A percentile compares a stretch with the other conserved stretches of the same genome.
phyloP scores from a whole-genome alignment of 2,113 vertebrate genomes.

The Eulemur rufifrons region DNA sequence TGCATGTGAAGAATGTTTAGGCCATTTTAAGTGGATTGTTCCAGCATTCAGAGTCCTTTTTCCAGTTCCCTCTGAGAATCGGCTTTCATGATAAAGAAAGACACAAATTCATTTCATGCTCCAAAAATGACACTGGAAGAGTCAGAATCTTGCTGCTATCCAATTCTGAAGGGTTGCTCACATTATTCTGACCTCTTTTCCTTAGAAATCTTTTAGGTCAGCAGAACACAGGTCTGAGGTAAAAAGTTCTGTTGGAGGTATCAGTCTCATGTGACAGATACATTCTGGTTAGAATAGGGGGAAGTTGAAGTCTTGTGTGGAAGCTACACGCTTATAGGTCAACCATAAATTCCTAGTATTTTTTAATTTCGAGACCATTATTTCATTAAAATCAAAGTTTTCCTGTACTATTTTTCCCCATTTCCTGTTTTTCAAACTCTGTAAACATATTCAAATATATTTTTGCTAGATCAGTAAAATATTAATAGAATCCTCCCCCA shows the following conservation, averaged over 20 bases:
- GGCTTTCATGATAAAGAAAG: not conserved
- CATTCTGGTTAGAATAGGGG: not conserved
- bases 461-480: conserved; percentile 39
- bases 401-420: not conserved
- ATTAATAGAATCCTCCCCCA: not conserved
- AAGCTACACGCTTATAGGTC: not conserved
- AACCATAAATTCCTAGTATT: not conserved
- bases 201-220: not conserved
- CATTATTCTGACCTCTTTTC: not conserved
- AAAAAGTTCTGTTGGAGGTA: not conserved
- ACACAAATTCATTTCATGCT: not conserved
- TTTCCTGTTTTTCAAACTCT: not conserved
- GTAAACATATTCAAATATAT: not conserved
- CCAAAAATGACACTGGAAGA: not conserved
- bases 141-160: not conserved
- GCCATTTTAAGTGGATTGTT: not conserved
- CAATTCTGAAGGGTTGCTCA: not conserved
- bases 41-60: not conserved
- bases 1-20: not conserved
- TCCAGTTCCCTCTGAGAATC: not conserved
- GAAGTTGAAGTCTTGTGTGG: not conserved
- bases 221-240: not conserved
- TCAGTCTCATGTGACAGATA: not conserved
- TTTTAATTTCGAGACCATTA: not conserved
- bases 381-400: conserved; percentile 21